Base-by-base conservation (phyloP, 2,888 invertebrate genomes). In the Tupiocoris notatus region DNA sequence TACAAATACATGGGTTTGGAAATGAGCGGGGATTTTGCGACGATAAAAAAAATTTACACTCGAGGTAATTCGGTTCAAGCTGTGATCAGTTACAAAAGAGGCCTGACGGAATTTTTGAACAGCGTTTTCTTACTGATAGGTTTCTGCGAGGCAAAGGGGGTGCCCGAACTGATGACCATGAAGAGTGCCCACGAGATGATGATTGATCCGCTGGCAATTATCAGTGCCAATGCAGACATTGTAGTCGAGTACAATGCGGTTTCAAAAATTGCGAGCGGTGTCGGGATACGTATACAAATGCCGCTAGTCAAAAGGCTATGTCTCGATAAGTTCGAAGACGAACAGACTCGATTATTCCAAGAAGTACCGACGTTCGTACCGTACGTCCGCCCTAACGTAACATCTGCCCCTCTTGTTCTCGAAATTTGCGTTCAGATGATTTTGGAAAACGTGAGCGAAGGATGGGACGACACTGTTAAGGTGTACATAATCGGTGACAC, bases 1-100 rank as follows among this genome's bases (percentile, higher is more conserved):
- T 18, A 59, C 22, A 58, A 70, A 20, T 70, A 59, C 20, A 17
- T 59, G 25, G 70, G 70, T 17, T 12, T 70, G 24, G 70, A 70
- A 6, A 17, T 70, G 58, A 21, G 17, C 61, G 59, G 25, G 20
- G 61, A 18, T 18, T 70, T 70, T 17, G 17, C 24, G 3, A 12
- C 25, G 18, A 70, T 70, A 3, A 24, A 59, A 24, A 70, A 61
- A 61, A 22, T 70, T 16, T 17, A 18, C 1, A n/a, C 61, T 16
- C 21, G 24, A 18, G n/a, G 25, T 12, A 20, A 70, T 56, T 59
- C 54, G 16, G 39, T 67, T 18, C 58, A 61, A 16, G 78, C 74
- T 21, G 58, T 65, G n/a, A 67, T 78, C 2, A 17, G n/a, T 16
- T 78, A 73, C 73, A 66, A 17, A n/a, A 74, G 75, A 9, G 57